A percentile compares a stretch with the other conserved stretches of the same genome.
These are phyloP conservation scores for Bos taurus DNA, from an alignment of 2,113 vertebrate species.

Conservation along the genomic window DNA sequence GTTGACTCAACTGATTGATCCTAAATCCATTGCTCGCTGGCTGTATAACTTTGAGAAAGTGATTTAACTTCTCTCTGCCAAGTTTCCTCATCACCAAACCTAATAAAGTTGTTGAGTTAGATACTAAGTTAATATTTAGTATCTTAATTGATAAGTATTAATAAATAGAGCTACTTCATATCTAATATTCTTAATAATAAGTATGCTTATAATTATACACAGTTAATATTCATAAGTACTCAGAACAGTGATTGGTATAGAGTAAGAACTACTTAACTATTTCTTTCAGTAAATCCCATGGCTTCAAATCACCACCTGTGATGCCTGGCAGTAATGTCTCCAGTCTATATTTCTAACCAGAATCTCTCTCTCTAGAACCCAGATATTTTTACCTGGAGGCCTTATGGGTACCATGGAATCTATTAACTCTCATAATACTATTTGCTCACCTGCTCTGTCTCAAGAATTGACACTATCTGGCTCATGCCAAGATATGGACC, in stretches of 20 bases:
- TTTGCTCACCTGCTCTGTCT: neutral
- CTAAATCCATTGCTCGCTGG: neutral
- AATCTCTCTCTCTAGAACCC: neutral
- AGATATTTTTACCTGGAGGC: neutral
- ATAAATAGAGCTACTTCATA: neutral
- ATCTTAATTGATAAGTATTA: neutral
- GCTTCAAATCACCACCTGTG: neutral
- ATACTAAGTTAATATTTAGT: neutral
- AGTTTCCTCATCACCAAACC: neutral
- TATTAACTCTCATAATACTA: neutral
- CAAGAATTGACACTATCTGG: neutral
- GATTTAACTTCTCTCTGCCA: neutral
- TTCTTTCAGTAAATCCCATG: neutral
- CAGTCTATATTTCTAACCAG: neutral
- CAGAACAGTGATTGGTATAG: neutral
- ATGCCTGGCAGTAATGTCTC: neutral
- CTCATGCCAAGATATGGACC: neutral
- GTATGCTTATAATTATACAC: neutral
- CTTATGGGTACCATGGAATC: neutral
- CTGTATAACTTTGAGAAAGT: neutral
- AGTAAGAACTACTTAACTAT: neutral
- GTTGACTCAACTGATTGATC: neutral
- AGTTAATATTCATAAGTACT: constrained; percentile 1
- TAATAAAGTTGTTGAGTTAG: neutral
- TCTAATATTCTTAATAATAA: neutral